Conservation (phyloP, 2,113 vertebrate genomes). For the Nothobranchius furzeri region DNA sequence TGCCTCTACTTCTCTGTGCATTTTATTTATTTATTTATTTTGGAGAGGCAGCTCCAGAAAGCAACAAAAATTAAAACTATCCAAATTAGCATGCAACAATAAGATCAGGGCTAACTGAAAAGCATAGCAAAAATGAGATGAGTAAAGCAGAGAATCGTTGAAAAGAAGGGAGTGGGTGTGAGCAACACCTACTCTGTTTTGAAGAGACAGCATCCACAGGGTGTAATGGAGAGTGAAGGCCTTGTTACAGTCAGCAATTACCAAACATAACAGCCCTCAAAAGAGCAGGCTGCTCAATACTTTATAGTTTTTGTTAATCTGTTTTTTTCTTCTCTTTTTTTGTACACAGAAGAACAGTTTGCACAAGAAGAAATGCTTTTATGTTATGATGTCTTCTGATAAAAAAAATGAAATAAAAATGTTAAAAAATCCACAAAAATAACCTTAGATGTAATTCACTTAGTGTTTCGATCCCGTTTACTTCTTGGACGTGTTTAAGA, state of each 20-base stretch:
- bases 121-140: conserved; percentile 33
- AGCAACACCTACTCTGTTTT: conserved; percentile 49
- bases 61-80: conserved; percentile 11
- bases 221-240: conserved; percentile 31
- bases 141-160: conserved; percentile 4
- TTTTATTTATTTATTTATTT: no score
- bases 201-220: conserved; percentile 44
- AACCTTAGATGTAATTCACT: conserved; percentile 9
- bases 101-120: conserved; percentile 49
- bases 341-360: background rate
- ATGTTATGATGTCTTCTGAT: conserved; percentile 4
- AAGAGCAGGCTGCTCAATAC: conserved; percentile 15
- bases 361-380: background rate
- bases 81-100: conserved; percentile 61
- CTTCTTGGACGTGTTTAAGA: conserved; percentile 13
- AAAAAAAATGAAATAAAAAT: background rate
- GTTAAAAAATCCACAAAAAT: background rate
- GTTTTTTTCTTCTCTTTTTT: conserved; percentile 6
- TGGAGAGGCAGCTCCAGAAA: conserved; percentile 3
- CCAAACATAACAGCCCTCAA: conserved; percentile 26
- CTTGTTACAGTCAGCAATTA: conserved; percentile 34
- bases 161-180: conserved; percentile 37
- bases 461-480: conserved; percentile 1
- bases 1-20: conserved; percentile 34
- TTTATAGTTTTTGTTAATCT: conserved; percentile 13